Evolutionary conservation across 1,140 invertebrate species (phyloP), one percentile per base, ranked within the genome.

Genomic region (Anastrepha obliqua): DNA sequence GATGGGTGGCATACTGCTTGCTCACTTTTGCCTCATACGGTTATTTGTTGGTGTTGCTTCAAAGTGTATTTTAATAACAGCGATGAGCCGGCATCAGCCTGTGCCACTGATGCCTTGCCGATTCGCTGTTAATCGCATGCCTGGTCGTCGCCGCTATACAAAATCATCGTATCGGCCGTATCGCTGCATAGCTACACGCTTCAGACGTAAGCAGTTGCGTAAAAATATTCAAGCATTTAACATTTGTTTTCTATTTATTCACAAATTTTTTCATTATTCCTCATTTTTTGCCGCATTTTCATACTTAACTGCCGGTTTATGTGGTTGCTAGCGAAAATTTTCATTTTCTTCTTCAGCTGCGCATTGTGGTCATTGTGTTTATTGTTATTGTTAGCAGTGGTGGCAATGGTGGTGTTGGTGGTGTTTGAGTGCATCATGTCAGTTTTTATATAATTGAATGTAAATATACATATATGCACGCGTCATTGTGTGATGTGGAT

Each of bases 181-280:
- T 20, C 74, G n/a, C 5, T 39, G 74, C 74, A 81, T 51, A 58
- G 74, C 47, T 7, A 81, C 51, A 55, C 51, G 74, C 74, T 58
- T 55, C 74, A 55, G 47, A 81, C 74, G 74, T 81, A 81, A 81
- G 74, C 44, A 29, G 47, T 81, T 81, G 74, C 74, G 74, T 81
- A 81, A 81, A 81, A 47, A 81, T 81, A 81, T 17, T 81, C 74
- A 55, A 81, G 74, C 74, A 81, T 81, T 81, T 81, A 81, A 7
- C 74, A 8, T 81, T 81, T 55, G 44, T 81, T 81, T 81, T 81
- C 44, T 58, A 55, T 42, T 81, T 81, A 55, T 81, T 81, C 17
- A 55, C 20, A 20, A 55, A 51, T 58, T 81, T 81, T 81, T 81
- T 81, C 74, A 81, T 81, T 81, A 81, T 81, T 81, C 47, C 44